These are phyloP conservation scores for Bombus pyrosoma DNA, from an alignment of 1,140 invertebrate species.

Conservation along the genomic window DNA sequence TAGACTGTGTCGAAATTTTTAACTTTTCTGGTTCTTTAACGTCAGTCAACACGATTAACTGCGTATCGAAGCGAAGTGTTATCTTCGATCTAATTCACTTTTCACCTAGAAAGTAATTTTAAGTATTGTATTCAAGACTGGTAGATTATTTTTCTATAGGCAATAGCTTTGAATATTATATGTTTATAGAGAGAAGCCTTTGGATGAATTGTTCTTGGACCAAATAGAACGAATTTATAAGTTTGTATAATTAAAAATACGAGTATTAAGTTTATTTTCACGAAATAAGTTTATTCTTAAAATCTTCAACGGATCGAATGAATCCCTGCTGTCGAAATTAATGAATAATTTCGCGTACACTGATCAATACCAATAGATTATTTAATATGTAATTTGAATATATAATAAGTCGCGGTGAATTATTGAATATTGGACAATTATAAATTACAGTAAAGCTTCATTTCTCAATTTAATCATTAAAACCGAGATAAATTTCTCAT, in stretches of 20 bases:
- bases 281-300: background rate
- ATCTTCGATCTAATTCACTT: background rate
- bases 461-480: background rate
- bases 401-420: background rate
- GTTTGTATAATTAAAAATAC: background rate
- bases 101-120: background rate
- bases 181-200: too few species aligned
- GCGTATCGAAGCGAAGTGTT: background rate
- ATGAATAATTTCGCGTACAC: background rate
- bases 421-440: background rate
- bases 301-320: background rate
- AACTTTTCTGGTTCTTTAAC: background rate
- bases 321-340: background rate
- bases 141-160: too few species aligned
- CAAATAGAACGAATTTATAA: background rate
- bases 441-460: background rate
- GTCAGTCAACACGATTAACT: background rate
- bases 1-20: constrained; percentile 30
- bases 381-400: background rate
- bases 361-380: background rate
- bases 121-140: background rate
- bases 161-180: too few species aligned
- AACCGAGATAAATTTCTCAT: background rate
- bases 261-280: background rate
- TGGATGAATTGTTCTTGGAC: too few species aligned